Conservation (phyloP, 2,888 invertebrate species). For the Hoplodrina ambigua region DNA sequence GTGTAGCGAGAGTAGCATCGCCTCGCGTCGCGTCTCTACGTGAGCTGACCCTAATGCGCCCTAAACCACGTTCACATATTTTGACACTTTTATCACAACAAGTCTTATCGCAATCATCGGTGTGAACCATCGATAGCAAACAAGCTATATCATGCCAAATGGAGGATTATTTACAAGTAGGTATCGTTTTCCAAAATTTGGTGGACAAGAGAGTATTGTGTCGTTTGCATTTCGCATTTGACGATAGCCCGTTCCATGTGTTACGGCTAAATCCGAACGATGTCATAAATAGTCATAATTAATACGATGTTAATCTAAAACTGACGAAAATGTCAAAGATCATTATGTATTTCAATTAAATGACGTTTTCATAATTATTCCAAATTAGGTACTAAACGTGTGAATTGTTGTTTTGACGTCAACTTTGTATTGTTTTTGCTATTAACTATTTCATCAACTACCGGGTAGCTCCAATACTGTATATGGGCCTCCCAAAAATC, state of each 20-base stretch:
- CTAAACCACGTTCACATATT: background rate
- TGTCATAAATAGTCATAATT: background rate
- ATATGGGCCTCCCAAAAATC: too few species aligned
- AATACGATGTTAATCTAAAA: conserved; percentile 21
- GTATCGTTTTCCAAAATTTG: background rate
- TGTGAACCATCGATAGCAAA: conserved; percentile 15
- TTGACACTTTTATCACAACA: background rate
- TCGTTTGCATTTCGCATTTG: too few species aligned
- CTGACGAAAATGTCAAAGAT: conserved; percentile 28
- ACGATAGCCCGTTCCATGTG: too few species aligned
- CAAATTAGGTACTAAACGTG: background rate
- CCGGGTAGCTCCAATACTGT: too few species aligned
- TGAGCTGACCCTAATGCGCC: background rate
- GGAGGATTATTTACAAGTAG: background rate
- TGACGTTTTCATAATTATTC: background rate
- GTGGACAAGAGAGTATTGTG: too few species aligned
- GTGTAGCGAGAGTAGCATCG: too few species aligned
- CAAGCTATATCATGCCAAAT: background rate
- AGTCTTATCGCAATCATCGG: conserved; percentile 10
- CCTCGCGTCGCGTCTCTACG: too few species aligned
- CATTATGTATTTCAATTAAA: conserved; percentile 9
- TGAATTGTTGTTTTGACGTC: background rate
- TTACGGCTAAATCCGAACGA: too few species aligned
- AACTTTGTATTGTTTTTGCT: conserved; percentile 1
- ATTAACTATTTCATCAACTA: background rate